A percentile compares a stretch with the other conserved stretches of the same genome.
Conservation (phyloP, 2,888 invertebrate genomes). For the Horisme vitalbata region DNA sequence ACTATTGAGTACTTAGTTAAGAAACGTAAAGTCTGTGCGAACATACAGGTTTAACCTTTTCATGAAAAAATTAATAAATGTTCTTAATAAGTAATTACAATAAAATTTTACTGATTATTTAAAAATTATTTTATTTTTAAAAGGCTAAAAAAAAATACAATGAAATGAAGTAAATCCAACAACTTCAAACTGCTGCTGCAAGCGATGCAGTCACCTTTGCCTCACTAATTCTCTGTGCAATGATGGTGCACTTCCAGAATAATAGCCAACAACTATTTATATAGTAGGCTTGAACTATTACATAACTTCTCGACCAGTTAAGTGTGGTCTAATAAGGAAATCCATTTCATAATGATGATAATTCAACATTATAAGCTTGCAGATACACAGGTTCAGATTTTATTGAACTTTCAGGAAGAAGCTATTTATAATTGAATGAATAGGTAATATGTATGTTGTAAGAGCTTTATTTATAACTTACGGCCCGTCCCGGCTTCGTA, state of each 20-base stretch:
- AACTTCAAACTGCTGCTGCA: slow-evolving; percentile 20
- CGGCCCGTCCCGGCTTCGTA: too few species aligned
- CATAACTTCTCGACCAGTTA: slow-evolving; percentile 7
- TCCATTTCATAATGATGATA: slow-evolving; percentile 16
- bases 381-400: background rate
- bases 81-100: too few species aligned
- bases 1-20: too few species aligned
- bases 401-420: background rate
- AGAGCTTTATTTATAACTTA: too few species aligned
- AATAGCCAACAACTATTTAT: slow-evolving; percentile 14
- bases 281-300: slow-evolving; percentile 14
- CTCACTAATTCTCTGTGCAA: slow-evolving; percentile 40
- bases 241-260: slow-evolving; percentile 36
- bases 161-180: slow-evolving; percentile 11
- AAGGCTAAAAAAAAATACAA: too few species aligned
- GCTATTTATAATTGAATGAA: too few species aligned
- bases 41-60: too few species aligned
- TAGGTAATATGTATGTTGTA: too few species aligned
- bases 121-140: too few species aligned
- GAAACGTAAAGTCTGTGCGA: too few species aligned
- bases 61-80: too few species aligned
- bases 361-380: slow-evolving; percentile 2
- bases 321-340: slow-evolving; percentile 16
- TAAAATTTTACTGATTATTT: too few species aligned
- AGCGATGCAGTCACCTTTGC: slow-evolving; percentile 47